A percentile compares a stretch with the other conserved stretches of the same genome.
These are phyloP conservation scores for Meloe dianella DNA, from an alignment of 2,888 invertebrate genomes.

Conservation along the genomic window DNA sequence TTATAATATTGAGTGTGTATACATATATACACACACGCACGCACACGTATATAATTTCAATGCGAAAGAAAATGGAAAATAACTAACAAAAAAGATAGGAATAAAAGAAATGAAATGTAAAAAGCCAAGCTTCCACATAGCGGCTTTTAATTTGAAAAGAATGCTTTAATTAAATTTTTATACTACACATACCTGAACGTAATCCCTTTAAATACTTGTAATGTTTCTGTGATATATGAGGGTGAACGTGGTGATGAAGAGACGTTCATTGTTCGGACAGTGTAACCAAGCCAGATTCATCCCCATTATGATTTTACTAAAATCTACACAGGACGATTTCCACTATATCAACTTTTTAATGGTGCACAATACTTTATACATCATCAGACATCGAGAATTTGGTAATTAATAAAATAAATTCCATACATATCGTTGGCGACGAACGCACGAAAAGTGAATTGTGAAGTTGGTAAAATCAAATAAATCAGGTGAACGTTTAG, in stretches of 20 bases:
- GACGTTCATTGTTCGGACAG: constrained; percentile 8
- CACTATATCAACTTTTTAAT: background rate
- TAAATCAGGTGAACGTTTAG: too few species aligned
- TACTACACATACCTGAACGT: constrained; percentile 28
- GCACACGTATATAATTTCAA: background rate
- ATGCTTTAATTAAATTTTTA: constrained; percentile 46
- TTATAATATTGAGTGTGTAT: background rate
- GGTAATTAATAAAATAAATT: background rate
- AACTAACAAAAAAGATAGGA: background rate
- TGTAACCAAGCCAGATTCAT: background rate
- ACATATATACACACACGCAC: background rate
- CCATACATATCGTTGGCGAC: background rate
- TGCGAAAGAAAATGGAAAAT: background rate
- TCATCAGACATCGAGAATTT: background rate
- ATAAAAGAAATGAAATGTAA: constrained; percentile 15
- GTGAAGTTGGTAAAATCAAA: too few species aligned
- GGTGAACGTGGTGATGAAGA: constrained; percentile 10
- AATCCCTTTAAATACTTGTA: constrained; percentile 12
- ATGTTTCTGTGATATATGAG: constrained; percentile 12
- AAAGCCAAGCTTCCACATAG: constrained; percentile 26
- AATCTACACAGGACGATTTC: background rate
- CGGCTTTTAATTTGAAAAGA: constrained; percentile 39
- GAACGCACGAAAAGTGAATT: too few species aligned
- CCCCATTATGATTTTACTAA: background rate
- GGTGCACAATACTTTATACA: background rate